phyloP scores from a whole-genome alignment of 2,888 invertebrate species.

The Blastobasis adustella region DNA sequence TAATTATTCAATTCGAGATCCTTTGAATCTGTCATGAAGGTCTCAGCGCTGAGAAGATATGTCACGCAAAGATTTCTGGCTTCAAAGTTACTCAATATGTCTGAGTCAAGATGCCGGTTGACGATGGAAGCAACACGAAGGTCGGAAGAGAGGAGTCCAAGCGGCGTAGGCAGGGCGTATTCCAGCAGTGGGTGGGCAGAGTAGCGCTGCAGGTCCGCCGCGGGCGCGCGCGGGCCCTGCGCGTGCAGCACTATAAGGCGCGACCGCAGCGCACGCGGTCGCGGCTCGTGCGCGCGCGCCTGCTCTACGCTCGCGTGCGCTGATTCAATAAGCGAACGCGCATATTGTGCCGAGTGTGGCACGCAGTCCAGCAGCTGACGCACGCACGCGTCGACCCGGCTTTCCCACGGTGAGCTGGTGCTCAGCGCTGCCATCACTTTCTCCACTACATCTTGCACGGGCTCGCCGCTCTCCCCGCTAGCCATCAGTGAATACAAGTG shows the following conservation, averaged over 20 bases:
- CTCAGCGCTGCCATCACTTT: too few relatives aligned
- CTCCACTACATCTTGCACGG: background rate
- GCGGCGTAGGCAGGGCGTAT: slow-evolving; percentile 27
- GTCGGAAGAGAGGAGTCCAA: slow-evolving; percentile 25
- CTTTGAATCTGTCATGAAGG: slow-evolving; percentile 18
- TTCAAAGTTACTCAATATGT: slow-evolving; percentile 27
- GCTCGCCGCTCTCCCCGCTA: background rate
- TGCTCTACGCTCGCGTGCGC: slow-evolving; percentile 26
- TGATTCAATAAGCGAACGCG: slow-evolving; percentile 28
- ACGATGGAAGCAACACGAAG: slow-evolving; percentile 32
- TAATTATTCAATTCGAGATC: too few relatives aligned
- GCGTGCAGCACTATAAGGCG: background rate
- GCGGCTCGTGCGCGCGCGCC: slow-evolving; percentile 15
- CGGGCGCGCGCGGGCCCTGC: too few relatives aligned
- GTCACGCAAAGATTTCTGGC: slow-evolving; percentile 37
- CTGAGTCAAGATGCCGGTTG: slow-evolving; percentile 30
- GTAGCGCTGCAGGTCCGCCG: too few relatives aligned
- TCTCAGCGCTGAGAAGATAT: slow-evolving; percentile 27
- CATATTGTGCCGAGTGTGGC: slow-evolving; percentile 41
- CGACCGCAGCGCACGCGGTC: slow-evolving; percentile 23
- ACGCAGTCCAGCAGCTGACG: slow-evolving; percentile 32
- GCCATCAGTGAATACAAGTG: slow-evolving; percentile 27
- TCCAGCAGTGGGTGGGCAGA: background rate
- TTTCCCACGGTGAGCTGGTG: too few relatives aligned
- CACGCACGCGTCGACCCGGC: slow-evolving; percentile 10